phyloP scores from a whole-genome alignment of 2,888 invertebrate species.

The Oligia strigilis region DNA sequence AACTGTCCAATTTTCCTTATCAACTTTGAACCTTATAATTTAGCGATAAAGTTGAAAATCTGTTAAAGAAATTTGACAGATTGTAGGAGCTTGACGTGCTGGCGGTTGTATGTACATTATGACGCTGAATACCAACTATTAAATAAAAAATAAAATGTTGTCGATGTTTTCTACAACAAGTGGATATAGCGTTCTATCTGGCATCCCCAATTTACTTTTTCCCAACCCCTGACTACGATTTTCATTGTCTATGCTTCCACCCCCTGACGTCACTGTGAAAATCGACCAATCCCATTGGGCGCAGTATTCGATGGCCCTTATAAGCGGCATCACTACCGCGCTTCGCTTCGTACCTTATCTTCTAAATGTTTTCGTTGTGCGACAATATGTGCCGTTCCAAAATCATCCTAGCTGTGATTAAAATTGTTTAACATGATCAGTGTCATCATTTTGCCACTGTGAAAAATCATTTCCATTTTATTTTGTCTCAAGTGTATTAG shows the following conservation, averaged over 20 bases:
- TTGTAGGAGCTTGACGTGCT: too few relatives aligned
- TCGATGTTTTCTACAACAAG: constrained; percentile 12
- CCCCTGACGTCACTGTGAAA: constrained; percentile 91
- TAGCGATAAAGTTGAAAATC: too few relatives aligned
- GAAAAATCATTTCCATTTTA: constrained; percentile 82
- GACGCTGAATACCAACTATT: background rate
- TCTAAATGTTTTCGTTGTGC: constrained; percentile 87
- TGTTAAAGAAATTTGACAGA: too few relatives aligned
- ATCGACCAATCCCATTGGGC: constrained; percentile 92
- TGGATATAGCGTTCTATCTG: constrained; percentile 31
- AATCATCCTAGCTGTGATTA: constrained; percentile 82
- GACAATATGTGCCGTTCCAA: constrained; percentile 82
- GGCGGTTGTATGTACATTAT: too few relatives aligned
- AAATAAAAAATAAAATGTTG: constrained; percentile 4
- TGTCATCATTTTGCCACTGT: constrained; percentile 75
- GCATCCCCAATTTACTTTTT: constrained; percentile 68
- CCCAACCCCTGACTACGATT: constrained; percentile 79
- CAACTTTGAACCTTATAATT: too few relatives aligned
- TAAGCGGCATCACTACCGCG: constrained; percentile 84
- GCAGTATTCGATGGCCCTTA: constrained; percentile 87
- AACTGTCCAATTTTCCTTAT: too few relatives aligned
- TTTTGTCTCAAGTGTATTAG: constrained; percentile 81
- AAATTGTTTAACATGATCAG: constrained; percentile 84
- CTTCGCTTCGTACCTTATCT: constrained; percentile 80
- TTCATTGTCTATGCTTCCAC: constrained; percentile 88